A percentile compares a stretch with the other conserved stretches of the same genome.
phyloP scores from a whole-genome alignment of 2,888 invertebrate genomes.

The Esperia sulphurella region DNA sequence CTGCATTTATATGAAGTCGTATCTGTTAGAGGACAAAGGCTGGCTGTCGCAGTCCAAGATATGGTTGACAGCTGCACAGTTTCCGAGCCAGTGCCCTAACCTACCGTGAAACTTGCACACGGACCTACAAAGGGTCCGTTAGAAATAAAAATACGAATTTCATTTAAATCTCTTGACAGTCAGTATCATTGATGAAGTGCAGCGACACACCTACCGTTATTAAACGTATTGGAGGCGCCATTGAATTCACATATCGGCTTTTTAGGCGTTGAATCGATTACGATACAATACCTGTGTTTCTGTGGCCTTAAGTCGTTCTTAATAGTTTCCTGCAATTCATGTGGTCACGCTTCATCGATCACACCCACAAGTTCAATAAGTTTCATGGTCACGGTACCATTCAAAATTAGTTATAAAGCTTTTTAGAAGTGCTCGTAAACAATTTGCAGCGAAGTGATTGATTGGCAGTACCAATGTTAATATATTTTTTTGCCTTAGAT shows the following conservation, averaged over 20 bases:
- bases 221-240: constrained; percentile 42
- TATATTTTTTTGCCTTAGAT: not conserved
- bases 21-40: constrained; percentile 61
- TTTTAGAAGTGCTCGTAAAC: not conserved
- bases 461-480: not conserved
- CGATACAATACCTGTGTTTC: constrained; percentile 41
- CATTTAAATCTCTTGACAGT: constrained; percentile 54
- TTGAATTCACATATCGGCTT: constrained; percentile 39
- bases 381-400: constrained; percentile 39
- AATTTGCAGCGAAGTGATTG: constrained; percentile 2
- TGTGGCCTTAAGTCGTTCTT: constrained; percentile 52
- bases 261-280: constrained; percentile 50
- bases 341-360: constrained; percentile 61
- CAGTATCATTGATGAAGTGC: constrained; percentile 44
- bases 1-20: constrained; percentile 78
- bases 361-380: constrained; percentile 51
- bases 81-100: constrained; percentile 51
- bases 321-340: constrained; percentile 56
- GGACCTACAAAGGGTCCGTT: constrained; percentile 63
- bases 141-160: constrained; percentile 61
- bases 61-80: constrained; percentile 70
- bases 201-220: constrained; percentile 61
- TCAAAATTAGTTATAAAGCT: constrained; percentile 28
- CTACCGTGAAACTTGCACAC: constrained; percentile 64
- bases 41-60: constrained; percentile 59